These are phyloP conservation scores for Sturmia bella DNA, from an alignment of 2,888 invertebrate genomes.

Conservation along the genomic window DNA sequence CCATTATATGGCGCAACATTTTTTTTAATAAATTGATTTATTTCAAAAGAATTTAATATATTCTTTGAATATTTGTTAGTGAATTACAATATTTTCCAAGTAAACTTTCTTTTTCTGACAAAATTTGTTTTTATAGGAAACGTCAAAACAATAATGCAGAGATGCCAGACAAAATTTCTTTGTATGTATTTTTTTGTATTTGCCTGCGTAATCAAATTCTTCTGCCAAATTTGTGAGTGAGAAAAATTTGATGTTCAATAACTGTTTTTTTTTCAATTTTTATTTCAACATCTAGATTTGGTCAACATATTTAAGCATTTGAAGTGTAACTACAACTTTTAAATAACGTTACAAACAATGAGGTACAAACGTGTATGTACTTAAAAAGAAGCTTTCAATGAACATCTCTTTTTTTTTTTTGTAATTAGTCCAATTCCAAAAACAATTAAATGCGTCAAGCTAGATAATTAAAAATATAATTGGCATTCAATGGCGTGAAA, in stretches of 20 bases:
- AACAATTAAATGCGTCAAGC: slow-evolving; percentile 53
- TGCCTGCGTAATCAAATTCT: no score
- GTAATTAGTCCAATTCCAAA: slow-evolving; percentile 23
- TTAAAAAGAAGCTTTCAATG: slow-evolving; percentile 33
- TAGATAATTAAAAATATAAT: neutral
- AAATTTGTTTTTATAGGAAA: slow-evolving; percentile 16
- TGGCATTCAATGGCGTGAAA: neutral
- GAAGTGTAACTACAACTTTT: slow-evolving; percentile 11
- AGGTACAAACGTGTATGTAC: neutral
- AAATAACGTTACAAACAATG: slow-evolving; percentile 1
- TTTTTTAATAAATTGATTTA: slow-evolving; percentile 8
- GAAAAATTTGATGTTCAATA: no score
- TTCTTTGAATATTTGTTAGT: neutral
- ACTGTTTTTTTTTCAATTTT: slow-evolving; percentile 27
- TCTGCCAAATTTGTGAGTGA: no score
- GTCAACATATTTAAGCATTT: slow-evolving; percentile 11
- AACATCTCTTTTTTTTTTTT: slow-evolving; percentile 27
- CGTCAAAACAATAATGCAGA: slow-evolving; percentile 28
- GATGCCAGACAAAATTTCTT: slow-evolving; percentile 9
- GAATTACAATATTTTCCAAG: slow-evolving; percentile 10
- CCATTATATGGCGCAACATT: slow-evolving; percentile 71
- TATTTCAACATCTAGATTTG: slow-evolving; percentile 48
- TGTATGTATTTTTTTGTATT: no score
- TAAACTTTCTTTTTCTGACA: neutral
- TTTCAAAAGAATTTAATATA: neutral